Base-by-base conservation (phyloP, 2,888 invertebrate genomes). In the Anodontia alba region DNA sequence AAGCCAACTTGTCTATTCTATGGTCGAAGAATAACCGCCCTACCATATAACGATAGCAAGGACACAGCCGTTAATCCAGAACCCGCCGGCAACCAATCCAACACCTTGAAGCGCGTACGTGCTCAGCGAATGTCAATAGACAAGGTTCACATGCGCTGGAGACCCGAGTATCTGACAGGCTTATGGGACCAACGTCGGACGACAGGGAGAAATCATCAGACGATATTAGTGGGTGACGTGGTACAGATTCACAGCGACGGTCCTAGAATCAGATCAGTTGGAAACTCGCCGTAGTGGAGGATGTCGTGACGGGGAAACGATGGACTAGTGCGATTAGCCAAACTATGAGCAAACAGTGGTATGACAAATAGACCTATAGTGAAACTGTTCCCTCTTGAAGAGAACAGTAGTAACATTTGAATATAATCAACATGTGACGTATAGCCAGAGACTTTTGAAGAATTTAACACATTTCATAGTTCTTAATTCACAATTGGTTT, bases 141-240 rank as follows among this genome's bases (percentile, higher is more conserved):
- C 8, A 68, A 85, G 20, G n/a, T n/a, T n/a, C n/a, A n/a, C n/a
- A n/a, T 78, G 80, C 31, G 75, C 15, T 86, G 86, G 86, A 46
- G 26, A 12, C 26, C 31, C 1, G 81, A 81, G 43, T 78, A 78
- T 43, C 70, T 83, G 5, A 83, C 74, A 12, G 43, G 77, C 0
- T 42, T 76, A 68, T 51, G 82, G 42, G 76, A 82, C 43, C 69
- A 62, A 17, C 51, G 78, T 33, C 62, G 36, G 0, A 26, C 31
- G 26, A 66, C 76, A 7, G 78, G 76, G 23, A n/a, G 33, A 29
- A 72, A 75, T n/a, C n/a, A n/a, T 17, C 72, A 74, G 51, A 72
- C 31, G 66, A 66, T 66, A 33, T 66, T 31, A 15, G 31, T 66
- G 12, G 78, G 80, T 17, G 83, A 83, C 62, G 73, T 83, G 0